A percentile compares a stretch with the other conserved stretches of the same genome.
phyloP scores from a whole-genome alignment of 2,797 vertebrate species.

The Botia almorhae region DNA sequence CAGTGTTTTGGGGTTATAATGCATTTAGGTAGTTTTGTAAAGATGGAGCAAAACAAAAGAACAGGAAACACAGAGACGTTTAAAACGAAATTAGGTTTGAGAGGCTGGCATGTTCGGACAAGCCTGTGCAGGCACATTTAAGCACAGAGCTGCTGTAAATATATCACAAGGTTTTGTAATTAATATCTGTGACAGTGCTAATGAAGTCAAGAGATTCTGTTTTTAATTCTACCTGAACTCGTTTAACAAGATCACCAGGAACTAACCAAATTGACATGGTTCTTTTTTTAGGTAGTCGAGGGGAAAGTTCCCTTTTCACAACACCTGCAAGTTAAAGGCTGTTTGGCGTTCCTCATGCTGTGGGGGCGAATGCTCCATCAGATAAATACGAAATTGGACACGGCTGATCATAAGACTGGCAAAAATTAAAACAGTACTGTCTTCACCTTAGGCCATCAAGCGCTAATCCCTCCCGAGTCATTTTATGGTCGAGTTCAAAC shows the following conservation, averaged over 20 bases:
- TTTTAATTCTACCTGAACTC: constrained; percentile 49
- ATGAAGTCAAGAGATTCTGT: constrained; percentile 42
- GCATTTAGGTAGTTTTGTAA: not conserved
- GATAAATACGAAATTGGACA: constrained; percentile 68
- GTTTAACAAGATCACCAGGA: constrained; percentile 31
- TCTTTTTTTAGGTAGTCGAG: not conserved
- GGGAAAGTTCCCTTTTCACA: constrained; percentile 29
- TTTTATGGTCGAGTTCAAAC: constrained; percentile 51
- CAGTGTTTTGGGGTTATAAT: constrained; percentile 9
- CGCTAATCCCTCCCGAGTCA: constrained; percentile 51
- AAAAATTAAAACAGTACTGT: constrained; percentile 46
- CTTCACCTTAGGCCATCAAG: constrained; percentile 62
- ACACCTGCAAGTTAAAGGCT: constrained; percentile 23
- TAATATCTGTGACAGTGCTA: constrained; percentile 31
- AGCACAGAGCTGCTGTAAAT: constrained; percentile 33
- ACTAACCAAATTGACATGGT: not conserved
- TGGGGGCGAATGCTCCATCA: constrained; percentile 62
- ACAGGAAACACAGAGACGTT: not conserved
- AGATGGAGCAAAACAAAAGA: constrained; percentile 1
- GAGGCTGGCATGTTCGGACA: constrained; percentile 42
- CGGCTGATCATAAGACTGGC: constrained; percentile 68
- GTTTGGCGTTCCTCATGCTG: constrained; percentile 58
- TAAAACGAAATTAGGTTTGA: constrained; percentile 20
- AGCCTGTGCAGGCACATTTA: constrained; percentile 20
- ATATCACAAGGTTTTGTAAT: constrained; percentile 26